Percentiles rank a stretch among this genome's conserved stretches.
phyloP scores from a whole-genome alignment of 2,797 vertebrate genomes.

The Cacajao melanocephalus region DNA sequence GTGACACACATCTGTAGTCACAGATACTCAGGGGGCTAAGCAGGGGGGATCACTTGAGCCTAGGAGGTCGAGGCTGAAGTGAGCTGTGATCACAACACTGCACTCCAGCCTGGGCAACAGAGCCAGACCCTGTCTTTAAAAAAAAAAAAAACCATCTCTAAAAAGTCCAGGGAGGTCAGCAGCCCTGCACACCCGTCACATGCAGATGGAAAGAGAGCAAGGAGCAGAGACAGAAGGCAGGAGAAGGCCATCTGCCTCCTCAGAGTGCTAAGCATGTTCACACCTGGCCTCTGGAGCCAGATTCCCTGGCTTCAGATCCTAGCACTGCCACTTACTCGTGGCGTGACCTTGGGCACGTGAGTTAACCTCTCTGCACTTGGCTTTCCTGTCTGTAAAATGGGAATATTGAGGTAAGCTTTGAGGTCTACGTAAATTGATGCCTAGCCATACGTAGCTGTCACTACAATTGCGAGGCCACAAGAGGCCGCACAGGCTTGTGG shows the following conservation, averaged over 20 bases:
- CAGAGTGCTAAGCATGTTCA: accelerated
- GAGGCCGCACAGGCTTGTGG: neutral
- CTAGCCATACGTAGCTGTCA: no score
- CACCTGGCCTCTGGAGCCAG: neutral
- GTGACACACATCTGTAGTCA: no score
- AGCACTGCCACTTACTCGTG: neutral
- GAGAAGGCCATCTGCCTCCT: neutral
- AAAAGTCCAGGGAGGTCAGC: neutral
- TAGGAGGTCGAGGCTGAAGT: no score
- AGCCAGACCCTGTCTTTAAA: no score
- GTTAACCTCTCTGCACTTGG: neutral
- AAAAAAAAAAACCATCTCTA: neutral
- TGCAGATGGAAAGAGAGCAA: neutral
- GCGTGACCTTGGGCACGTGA: neutral
- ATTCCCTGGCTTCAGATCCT: neutral
- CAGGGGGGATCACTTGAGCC: no score
- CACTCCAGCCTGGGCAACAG: no score
- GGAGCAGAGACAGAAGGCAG: neutral
- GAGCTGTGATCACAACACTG: no score
- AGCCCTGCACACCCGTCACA: neutral
- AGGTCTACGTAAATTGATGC: no score
- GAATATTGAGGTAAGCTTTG: neutral
- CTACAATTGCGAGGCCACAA: neutral
- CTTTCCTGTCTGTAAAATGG: neutral
- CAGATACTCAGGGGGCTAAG: no score